Evolutionary conservation across 2,888 invertebrate species (phyloP), one percentile per base, ranked within the genome.

Genomic region (Drosophila yooni): DNA sequence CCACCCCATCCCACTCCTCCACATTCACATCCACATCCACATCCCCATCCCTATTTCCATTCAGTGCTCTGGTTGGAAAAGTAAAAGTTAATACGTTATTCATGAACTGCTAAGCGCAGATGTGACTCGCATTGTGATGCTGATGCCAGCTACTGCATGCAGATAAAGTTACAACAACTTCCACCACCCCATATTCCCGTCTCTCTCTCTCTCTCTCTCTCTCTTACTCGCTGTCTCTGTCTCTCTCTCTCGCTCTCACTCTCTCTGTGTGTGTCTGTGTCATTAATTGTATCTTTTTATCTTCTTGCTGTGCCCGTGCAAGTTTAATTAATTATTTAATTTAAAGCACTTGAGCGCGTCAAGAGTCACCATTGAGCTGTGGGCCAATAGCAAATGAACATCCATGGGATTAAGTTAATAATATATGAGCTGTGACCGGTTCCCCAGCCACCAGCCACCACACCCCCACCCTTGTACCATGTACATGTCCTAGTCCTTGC

Each of bases 61-160:
- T 15, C 25, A 46, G 46, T 25, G 15, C 43, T 50, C 40, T 53
- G 53, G 65, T 67, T 69, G 76, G 72, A 73, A 83, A 82, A 79
- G 79, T 77, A 83, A 89, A 82, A 90, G 90, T 86, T 90, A 90
- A 89, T 90, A 90, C 84, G 82, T 85, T 91, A 90, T 90, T 91
- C 91, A 91, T 91, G 90, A 90, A 86, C 83, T 89, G 86, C 90
- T 90, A 88, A 90, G 81, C 82, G 79, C 89, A 89, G 88, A 89
- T 90, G 91, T 91, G 90, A 90, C 90, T 86, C 76, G 87, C 86
- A 88, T 87, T 86, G 82, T 81, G 82, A 83, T 83, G 74, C 65
- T 60, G 46, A 46, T 46, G 70, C 36, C 58, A 46, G 67, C 38
- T 27, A 56, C 43, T 36, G 69, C 73, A 82, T 69, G 80, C 71